Percentiles rank a stretch among this genome's conserved stretches.
Conservation (phyloP, 2,113 vertebrate species). For the Osmerus eperlanus region DNA sequence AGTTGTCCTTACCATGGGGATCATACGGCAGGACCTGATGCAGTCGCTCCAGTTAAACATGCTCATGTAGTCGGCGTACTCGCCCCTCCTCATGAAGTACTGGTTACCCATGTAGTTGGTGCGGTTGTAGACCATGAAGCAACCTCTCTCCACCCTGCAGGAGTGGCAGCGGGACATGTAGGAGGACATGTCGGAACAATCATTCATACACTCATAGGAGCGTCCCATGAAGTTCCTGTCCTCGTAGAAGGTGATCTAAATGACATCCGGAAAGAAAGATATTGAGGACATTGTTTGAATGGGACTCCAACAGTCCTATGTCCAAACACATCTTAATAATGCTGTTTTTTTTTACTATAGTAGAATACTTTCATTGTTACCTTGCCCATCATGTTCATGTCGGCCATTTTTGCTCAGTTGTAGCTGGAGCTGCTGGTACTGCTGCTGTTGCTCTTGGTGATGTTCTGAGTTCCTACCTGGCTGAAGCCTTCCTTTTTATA, state of each 20-base stretch:
- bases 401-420: too few species aligned
- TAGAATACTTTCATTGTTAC: too few species aligned
- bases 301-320: too few species aligned
- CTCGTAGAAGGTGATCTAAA: not conserved
- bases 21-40: slow-evolving; percentile 43
- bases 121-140: slow-evolving; percentile 47
- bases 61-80: slow-evolving; percentile 47
- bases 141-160: slow-evolving; percentile 37
- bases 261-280: too few species aligned
- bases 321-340: too few species aligned
- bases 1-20: slow-evolving; percentile 22
- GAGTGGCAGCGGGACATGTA: slow-evolving; percentile 49
- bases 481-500: too few species aligned
- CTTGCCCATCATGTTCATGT: too few species aligned
- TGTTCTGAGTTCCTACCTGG: too few species aligned
- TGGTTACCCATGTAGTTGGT: slow-evolving; percentile 35
- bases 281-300: too few species aligned
- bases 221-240: not conserved
- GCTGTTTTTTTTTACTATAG: too few species aligned
- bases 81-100: slow-evolving; percentile 36
- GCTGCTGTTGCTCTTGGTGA: too few species aligned
- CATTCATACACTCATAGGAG: slow-evolving; percentile 1
- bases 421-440: too few species aligned
- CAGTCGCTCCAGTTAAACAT: slow-evolving; percentile 34
- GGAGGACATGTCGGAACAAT: slow-evolving; percentile 27